Evolutionary conservation across 2,113 vertebrate genomes (phyloP).

Genomic region (Sporophila hypoxantha): DNA sequence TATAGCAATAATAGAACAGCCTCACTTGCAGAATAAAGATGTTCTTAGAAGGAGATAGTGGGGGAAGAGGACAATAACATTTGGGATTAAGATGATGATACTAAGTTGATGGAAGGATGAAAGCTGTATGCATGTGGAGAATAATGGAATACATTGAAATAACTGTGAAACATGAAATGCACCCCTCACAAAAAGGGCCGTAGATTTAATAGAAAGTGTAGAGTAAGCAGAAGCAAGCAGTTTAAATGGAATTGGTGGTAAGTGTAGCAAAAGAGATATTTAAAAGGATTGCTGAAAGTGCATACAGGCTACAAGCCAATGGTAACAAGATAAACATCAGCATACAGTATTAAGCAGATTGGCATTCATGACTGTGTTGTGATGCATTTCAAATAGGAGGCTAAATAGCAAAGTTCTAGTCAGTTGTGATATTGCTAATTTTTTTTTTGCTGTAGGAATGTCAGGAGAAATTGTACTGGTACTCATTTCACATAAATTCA

Average conservation of each 20-base stretch:
- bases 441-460: neutral
- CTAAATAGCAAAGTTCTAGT: neutral
- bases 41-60: neutral
- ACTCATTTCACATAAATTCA: neutral
- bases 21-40: neutral
- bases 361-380: neutral
- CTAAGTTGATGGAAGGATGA: neutral
- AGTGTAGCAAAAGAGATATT: neutral
- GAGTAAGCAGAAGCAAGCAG: neutral
- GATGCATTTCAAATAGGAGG: neutral
- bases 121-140: neutral
- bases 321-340: neutral
- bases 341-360: neutral
- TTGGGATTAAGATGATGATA: neutral
- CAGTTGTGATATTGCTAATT: neutral
- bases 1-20: neutral
- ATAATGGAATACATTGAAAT: neutral
- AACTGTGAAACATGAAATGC: neutral
- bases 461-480: neutral
- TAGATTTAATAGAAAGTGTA: neutral
- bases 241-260: neutral
- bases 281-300: neutral
- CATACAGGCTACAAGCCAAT: neutral
- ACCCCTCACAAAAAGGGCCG: neutral
- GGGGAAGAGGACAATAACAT: neutral